These are phyloP conservation scores for Ophiodon elongatus DNA, from an alignment of 2,113 vertebrate genomes.

Conservation along the genomic window DNA sequence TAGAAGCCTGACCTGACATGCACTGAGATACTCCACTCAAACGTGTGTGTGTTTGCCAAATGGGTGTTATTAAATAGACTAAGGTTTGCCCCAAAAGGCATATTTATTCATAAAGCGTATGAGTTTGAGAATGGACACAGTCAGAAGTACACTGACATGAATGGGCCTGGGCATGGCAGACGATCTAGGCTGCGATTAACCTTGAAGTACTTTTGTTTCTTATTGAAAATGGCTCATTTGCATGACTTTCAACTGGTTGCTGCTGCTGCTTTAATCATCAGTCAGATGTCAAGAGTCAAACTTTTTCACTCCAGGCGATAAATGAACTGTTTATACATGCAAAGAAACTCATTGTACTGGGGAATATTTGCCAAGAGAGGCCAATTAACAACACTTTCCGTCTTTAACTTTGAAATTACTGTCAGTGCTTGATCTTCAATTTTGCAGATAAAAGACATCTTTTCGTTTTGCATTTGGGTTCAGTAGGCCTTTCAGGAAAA, in stretches of 20 bases:
- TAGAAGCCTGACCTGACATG: slow-evolving; percentile 47
- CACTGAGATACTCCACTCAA: slow-evolving; percentile 18
- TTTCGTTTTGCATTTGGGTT: not conserved
- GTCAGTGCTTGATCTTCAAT: not conserved
- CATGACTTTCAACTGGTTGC: slow-evolving; percentile 17
- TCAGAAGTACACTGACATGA: slow-evolving; percentile 15
- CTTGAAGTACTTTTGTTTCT: slow-evolving; percentile 20
- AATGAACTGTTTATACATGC: slow-evolving; percentile 14
- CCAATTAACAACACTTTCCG: not conserved
- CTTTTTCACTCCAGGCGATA: slow-evolving; percentile 2
- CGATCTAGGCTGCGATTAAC: slow-evolving; percentile 22
- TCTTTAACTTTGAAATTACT: slow-evolving; percentile 17
- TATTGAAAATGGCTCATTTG: slow-evolving; percentile 25
- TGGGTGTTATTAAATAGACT: slow-evolving; percentile 43
- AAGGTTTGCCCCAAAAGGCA: slow-evolving; percentile 31
- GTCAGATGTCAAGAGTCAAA: slow-evolving; percentile 43
- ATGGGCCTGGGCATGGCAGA: slow-evolving; percentile 17
- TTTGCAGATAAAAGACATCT: slow-evolving; percentile 13
- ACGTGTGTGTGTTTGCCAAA: slow-evolving; percentile 38
- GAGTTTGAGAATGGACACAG: slow-evolving; percentile 43
- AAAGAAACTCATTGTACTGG: slow-evolving; percentile 10
- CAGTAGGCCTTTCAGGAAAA: not conserved
- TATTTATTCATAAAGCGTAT: slow-evolving; percentile 41
- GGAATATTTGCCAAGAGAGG: slow-evolving; percentile 13
- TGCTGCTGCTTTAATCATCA: slow-evolving; percentile 43